Percentiles rank a stretch among this genome's conserved stretches.
phyloP scores from a whole-genome alignment of 2,113 vertebrate species.

The Otus sunia region DNA sequence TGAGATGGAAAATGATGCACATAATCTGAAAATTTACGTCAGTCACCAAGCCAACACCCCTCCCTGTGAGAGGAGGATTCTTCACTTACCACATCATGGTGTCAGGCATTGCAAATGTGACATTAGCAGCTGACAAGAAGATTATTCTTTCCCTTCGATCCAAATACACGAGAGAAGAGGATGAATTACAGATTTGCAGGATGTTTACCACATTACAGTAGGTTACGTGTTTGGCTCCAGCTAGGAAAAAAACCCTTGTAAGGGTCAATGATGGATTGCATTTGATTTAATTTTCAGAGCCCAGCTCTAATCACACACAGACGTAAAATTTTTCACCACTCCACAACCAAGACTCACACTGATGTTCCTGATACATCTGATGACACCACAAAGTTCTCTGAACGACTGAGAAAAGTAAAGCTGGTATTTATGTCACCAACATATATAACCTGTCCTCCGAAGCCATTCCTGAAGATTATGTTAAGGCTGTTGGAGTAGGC shows the following conservation, averaged over 20 bases:
- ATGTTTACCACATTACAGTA: neutral
- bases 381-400: neutral
- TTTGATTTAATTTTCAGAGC: neutral
- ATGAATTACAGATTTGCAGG: neutral
- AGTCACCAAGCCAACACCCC: neutral
- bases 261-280: neutral
- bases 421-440: neutral
- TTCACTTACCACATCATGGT: neutral
- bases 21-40: neutral
- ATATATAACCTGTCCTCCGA: neutral
- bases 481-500: constrained; percentile 23
- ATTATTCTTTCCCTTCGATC: neutral
- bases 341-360: neutral
- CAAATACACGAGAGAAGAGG: neutral
- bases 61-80: neutral
- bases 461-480: neutral
- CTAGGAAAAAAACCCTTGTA: neutral
- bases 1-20: neutral
- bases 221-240: neutral
- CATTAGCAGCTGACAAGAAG: neutral
- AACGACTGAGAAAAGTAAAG: neutral
- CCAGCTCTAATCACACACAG: neutral
- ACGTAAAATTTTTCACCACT: neutral
- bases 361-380: neutral
- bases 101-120: neutral